A percentile compares a stretch with the other conserved stretches of the same genome.
These are phyloP conservation scores for Phyto melanocephala DNA, from an alignment of 2,888 invertebrate species.

Conservation along the genomic window DNA sequence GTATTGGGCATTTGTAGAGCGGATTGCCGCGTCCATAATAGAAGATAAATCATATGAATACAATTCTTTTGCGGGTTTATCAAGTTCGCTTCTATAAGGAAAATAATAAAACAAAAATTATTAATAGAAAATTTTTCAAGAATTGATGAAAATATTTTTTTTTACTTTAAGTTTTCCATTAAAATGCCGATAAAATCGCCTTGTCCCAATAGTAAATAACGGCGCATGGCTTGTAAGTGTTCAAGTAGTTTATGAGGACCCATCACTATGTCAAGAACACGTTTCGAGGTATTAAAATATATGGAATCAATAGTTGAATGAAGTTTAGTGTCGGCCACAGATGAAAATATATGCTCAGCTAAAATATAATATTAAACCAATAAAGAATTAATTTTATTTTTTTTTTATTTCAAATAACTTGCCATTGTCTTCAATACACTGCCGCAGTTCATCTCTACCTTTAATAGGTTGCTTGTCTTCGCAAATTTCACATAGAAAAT, in stretches of 20 bases:
- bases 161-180: slow-evolving; percentile 92
- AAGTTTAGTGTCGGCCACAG: slow-evolving; percentile 86
- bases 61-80: slow-evolving; percentile 90
- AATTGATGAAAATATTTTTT: not conserved
- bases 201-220: slow-evolving; percentile 94
- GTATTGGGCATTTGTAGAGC: slow-evolving; percentile 95
- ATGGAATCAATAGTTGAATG: slow-evolving; percentile 90
- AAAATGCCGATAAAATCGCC: slow-evolving; percentile 97
- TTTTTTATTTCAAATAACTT: not conserved
- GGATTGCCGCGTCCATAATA: slow-evolving; percentile 90
- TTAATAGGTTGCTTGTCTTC: slow-evolving; percentile 87
- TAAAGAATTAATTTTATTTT: not conserved
- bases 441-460: slow-evolving; percentile 81
- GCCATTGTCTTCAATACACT: slow-evolving; percentile 80
- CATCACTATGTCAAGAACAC: slow-evolving; percentile 91
- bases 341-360: slow-evolving; percentile 79
- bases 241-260: slow-evolving; percentile 93
- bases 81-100: slow-evolving; percentile 85
- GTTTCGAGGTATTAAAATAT: slow-evolving; percentile 91
- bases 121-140: no score
- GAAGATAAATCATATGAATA: slow-evolving; percentile 93
- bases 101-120: not conserved
- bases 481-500: slow-evolving; percentile 95
- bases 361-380: slow-evolving; percentile 1
- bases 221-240: slow-evolving; percentile 93